Base-by-base conservation (phyloP, 2,113 vertebrate species). In the Anolis sagrei region DNA sequence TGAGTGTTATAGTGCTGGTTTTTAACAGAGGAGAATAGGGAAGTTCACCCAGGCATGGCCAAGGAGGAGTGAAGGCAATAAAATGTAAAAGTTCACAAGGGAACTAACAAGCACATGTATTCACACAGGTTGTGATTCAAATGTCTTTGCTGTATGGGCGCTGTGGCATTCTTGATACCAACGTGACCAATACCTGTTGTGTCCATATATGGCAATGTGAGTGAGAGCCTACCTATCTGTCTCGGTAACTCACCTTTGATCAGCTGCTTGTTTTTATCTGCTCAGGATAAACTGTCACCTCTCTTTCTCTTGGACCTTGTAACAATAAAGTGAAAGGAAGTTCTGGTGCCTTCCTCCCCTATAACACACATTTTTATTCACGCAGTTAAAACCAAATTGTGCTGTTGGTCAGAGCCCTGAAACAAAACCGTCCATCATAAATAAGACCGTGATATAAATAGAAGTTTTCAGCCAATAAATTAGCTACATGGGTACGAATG, bases 211-310 rank as follows among this genome's bases (percentile, higher is more conserved):
- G 86, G 82, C 54, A 72, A 61, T 16, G 9, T 44, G n/a, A 21
- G 11, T 32, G 73, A 23, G 58, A n/a, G 27, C 27, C 25, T 79
- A 66, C 1, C 51, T 86, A 74, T 81, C 81, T 76, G 27, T 51
- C 58, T 18, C 44, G 34, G 64, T 78, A 77, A 51, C 58, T 85
- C 87, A 91, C 87, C 93, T 93, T 93, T 92, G 90, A 87, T 80
- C 19, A 0, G 0, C 32, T 68, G 8, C 23, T 51, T 39, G 64
- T 4, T 73, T 19, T 54, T 82, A 83, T 79, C 36, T 75, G 13
- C 86, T 88, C 79, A 11, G 27, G 1, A 61, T 3, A 29, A 82
- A 34, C 5, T 1, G 0, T 16, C 64, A 16, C 1, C 72, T 34
- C 68, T 76, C 78, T 89, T 78, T 83, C 78, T n/a, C 32, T 70